phyloP scores from a whole-genome alignment of 2,113 vertebrate genomes.

The Acanthochromis polyacanthus region DNA sequence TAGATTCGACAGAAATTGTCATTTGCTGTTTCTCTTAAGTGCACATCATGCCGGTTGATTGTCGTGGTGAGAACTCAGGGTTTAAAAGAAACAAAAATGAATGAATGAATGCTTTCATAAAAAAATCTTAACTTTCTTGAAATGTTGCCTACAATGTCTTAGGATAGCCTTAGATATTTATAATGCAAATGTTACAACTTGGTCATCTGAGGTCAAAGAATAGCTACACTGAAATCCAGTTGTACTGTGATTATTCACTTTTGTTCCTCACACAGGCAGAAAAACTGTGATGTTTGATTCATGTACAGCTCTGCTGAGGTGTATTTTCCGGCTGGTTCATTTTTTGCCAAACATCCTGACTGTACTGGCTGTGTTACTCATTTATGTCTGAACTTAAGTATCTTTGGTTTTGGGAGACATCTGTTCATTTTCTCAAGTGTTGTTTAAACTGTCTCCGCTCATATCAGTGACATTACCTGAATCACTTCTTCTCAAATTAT shows the following conservation, averaged over 20 bases:
- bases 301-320: not conserved
- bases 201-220: conserved; percentile 18
- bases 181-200: conserved; percentile 36
- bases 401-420: conserved; percentile 26
- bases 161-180: conserved; percentile 40
- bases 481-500: conserved; percentile 11
- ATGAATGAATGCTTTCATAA: conserved; percentile 55
- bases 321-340: conserved; percentile 1
- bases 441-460: conserved; percentile 9
- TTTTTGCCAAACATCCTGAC: not conserved
- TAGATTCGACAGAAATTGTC: not conserved
- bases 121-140: conserved; percentile 54
- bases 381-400: not conserved
- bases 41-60: conserved; percentile 43
- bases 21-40: conserved; percentile 45
- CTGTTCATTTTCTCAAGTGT: conserved; percentile 20
- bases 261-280: conserved; percentile 8
- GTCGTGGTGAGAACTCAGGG: conserved; percentile 80
- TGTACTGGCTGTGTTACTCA: not conserved
- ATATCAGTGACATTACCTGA: not conserved
- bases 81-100: conserved; percentile 56
- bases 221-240: conserved; percentile 40
- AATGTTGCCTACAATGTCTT: conserved; percentile 49
- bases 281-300: conserved; percentile 8
- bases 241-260: conserved; percentile 40